Evolutionary conservation across 2,113 vertebrate genomes (phyloP), one percentile per base, ranked within the genome.

Genomic region (Odocoileus hemionus): DNA sequence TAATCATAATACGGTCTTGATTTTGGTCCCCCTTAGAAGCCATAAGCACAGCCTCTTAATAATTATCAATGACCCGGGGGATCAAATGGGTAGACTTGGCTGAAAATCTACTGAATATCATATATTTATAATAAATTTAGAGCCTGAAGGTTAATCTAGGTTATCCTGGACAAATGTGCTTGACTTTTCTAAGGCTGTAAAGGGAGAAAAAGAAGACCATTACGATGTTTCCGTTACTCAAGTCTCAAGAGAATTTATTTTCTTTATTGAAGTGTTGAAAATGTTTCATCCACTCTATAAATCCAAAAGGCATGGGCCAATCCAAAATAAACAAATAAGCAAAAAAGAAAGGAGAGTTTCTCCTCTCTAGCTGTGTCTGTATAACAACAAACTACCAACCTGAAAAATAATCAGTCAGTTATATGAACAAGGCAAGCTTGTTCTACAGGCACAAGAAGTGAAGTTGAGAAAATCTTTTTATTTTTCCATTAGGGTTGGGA

Each of bases 201-300:
- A 89, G 83, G 17, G 76, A 95, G 55, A 33, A 84, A 91, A 4
- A 93, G 95, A 92, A 89, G 45, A 94, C 47, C 33, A 76, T 89
- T 89, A 85, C 47, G 67, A n/a, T 74, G 70, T 78, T 96, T 96
- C 86, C 45, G 54, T 89, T 93, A 78, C 52, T 61, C 28, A 26
- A 33, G 33, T 80, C 95, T 96, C 85, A 17, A 64, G 52, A 74
- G 95, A 96, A 96, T 95, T 95, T 98, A 82, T 91, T 93, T 94
- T 96, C 39, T 50, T 94, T 91, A 96, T 6, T 97, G 52, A 96
- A 97, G 91, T 96, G 78, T 60, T 97, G 76, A 94, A 96, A 96
- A 94, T 89, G 58, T 97, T 95, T 97, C 95, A 89, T 84, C 76
- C 61, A 98, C 94, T n/a, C 47, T 95, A 94, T 93, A 97, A 96